Percentiles rank a stretch among this genome's conserved stretches.
Conservation (phyloP, 2,888 invertebrate genomes). For the Heliconius aoede region DNA sequence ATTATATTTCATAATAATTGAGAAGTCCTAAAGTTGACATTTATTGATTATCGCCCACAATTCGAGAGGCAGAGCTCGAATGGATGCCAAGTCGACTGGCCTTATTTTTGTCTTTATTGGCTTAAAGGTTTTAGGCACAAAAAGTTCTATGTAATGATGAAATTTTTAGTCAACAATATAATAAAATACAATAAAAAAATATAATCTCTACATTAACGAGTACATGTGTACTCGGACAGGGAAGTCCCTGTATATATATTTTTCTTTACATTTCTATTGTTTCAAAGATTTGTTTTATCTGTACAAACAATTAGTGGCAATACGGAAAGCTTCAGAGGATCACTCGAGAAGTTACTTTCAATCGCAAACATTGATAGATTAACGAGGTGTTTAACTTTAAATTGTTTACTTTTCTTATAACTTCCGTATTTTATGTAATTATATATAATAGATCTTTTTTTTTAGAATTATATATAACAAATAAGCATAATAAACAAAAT, state of each 20-base stretch:
- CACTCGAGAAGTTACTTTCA: constrained; percentile 8
- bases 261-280: neutral
- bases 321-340: constrained; percentile 10
- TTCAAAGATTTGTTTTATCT: constrained; percentile 7
- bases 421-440: neutral
- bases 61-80: constrained; percentile 33
- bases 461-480: too few relatives aligned
- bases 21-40: neutral
- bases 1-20: neutral
- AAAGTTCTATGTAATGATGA: neutral
- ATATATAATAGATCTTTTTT: neutral
- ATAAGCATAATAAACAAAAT: too few relatives aligned
- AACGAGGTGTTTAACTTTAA: constrained; percentile 14
- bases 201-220: neutral
- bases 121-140: neutral
- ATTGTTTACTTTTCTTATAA: neutral
- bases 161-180: neutral
- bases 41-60: constrained; percentile 6
- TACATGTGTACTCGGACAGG: too few relatives aligned
- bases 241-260: neutral
- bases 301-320: constrained; percentile 7
- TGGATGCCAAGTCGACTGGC: constrained; percentile 41
- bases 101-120: constrained; percentile 28
- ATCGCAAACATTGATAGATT: constrained; percentile 23
- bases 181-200: neutral